Evolutionary conservation across 2,888 invertebrate genomes (phyloP).

Genomic region (Melolontha melolontha): DNA sequence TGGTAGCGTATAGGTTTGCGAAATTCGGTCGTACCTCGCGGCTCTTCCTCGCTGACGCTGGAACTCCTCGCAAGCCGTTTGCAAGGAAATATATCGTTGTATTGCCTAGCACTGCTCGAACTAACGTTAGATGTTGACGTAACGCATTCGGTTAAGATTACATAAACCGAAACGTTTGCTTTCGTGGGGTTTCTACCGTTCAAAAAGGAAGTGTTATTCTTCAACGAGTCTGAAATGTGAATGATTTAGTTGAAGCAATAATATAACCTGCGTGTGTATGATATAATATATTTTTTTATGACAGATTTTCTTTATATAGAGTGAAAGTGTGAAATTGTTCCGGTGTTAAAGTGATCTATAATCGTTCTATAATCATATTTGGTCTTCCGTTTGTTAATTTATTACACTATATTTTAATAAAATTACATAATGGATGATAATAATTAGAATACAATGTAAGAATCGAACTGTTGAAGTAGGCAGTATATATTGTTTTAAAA

Average conservation of each 20-base stretch:
- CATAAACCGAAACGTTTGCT: constrained; percentile 71
- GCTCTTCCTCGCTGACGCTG: background rate
- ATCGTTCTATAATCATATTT: background rate
- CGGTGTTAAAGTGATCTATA: no score
- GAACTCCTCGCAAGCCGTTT: background rate
- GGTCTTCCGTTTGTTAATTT: background rate
- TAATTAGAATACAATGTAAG: no score
- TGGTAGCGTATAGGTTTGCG: constrained; percentile 64
- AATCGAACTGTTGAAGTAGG: no score
- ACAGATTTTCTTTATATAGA: no score
- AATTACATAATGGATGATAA: no score
- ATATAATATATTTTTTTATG: background rate
- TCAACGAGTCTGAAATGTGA: constrained; percentile 62
- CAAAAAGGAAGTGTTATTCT: constrained; percentile 69
- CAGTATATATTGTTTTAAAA: no score
- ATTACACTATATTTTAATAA: no score
- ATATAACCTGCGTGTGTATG: background rate
- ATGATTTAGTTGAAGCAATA: background rate
- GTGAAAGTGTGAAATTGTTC: no score
- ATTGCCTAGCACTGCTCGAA: background rate
- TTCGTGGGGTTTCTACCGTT: constrained; percentile 71
- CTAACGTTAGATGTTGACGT: background rate
- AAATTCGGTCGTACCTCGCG: background rate
- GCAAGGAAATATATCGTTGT: background rate
- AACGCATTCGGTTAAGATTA: constrained; percentile 68